Base-by-base conservation (phyloP, 1,140 invertebrate species). In the Eumeta japonica region DNA sequence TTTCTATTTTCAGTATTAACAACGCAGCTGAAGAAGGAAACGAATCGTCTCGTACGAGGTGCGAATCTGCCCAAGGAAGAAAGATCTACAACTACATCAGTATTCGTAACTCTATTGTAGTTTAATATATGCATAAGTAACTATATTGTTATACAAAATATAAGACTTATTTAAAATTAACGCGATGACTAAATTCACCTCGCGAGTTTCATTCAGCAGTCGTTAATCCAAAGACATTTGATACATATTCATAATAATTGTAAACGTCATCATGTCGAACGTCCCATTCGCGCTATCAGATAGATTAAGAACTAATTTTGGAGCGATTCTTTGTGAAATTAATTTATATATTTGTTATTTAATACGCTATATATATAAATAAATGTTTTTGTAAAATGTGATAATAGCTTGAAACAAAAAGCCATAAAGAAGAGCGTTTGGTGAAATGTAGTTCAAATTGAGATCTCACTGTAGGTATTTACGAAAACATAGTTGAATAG, bases 11-110 rank as follows among this genome's bases (percentile, higher is more conserved):
- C 59, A 65, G 52, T 62, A 58, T 65, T 62, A 61, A n/a, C n/a
- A n/a, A n/a, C n/a, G n/a, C n/a, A n/a, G n/a, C n/a, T n/a, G n/a
- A n/a, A n/a, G n/a, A n/a, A n/a, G n/a, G n/a, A n/a, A n/a, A n/a
- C n/a, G n/a, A n/a, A n/a, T n/a, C n/a, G n/a, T n/a, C n/a, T n/a
- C n/a, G n/a, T n/a, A n/a, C n/a, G n/a, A n/a, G n/a, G n/a, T n/a
- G n/a, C n/a, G n/a, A n/a, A n/a, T n/a, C n/a, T n/a, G n/a, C n/a
- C n/a, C n/a, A 56, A 46, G 63, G 65, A 73, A 70, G 49, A 52
- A 67, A 66, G 66, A 71, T 70, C 66, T 72, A 62, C 56, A 62
- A 66, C 58, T 52, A 56, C 55, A 72, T 65, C 68, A 73, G 68
- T 73, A 73, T 73, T 73, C 58, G 56, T 14, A 59, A n/a, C n/a